Percentiles rank a stretch among this genome's conserved stretches.
phyloP scores from a whole-genome alignment of 2,797 vertebrate species.

The Natrix natrix region DNA sequence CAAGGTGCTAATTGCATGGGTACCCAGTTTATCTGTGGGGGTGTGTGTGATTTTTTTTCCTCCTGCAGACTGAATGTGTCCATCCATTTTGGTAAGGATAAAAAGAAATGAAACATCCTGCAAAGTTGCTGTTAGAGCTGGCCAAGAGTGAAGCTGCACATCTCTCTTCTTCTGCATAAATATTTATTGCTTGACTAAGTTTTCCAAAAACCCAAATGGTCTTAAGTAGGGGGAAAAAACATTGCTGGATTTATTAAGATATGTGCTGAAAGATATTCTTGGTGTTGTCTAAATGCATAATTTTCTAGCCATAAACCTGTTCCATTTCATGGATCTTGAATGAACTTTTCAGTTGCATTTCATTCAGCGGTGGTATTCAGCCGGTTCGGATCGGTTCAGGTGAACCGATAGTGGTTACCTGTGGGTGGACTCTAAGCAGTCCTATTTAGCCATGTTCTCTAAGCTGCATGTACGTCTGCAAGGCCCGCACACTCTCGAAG shows the following conservation, averaged over 20 bases:
- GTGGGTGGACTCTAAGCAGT: too few species aligned
- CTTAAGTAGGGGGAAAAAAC: background rate
- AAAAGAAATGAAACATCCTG: slow-evolving; percentile 51
- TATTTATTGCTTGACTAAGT: slow-evolving; percentile 45
- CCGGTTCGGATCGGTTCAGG: too few species aligned
- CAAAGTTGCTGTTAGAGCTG: slow-evolving; percentile 50
- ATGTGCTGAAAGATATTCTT: background rate
- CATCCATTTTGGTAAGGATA: background rate
- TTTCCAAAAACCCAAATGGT: slow-evolving; percentile 35
- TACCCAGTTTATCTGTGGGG: background rate
- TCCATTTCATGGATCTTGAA: background rate
- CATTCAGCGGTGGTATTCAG: too few species aligned
- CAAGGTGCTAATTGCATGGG: background rate
- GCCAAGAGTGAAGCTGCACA: slow-evolving; percentile 43
- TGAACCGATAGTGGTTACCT: too few species aligned
- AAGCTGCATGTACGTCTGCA: too few species aligned
- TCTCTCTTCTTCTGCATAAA: slow-evolving; percentile 19
- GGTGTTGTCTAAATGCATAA: background rate
- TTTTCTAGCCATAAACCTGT: background rate
- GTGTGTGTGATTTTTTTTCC: too few species aligned
- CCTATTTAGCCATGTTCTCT: too few species aligned
- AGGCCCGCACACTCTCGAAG: too few species aligned
- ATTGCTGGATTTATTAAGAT: background rate
- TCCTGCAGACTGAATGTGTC: slow-evolving; percentile 1
- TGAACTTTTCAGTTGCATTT: background rate